Conservation (phyloP, 92 coral and sea anemone genomes). For the Porites evermanni region DNA sequence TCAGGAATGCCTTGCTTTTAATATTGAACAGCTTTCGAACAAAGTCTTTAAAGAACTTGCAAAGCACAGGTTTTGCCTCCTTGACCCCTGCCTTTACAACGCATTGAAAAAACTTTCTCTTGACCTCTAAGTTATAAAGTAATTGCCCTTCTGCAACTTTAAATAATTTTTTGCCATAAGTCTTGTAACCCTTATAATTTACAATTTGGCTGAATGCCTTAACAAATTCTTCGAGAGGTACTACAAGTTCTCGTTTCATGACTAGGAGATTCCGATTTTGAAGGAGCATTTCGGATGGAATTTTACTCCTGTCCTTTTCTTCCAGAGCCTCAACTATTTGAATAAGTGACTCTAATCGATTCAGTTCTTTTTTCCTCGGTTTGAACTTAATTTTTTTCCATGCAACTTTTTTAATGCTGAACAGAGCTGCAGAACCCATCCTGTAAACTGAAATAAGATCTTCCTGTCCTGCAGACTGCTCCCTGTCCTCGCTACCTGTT, state of each 20-base stretch:
- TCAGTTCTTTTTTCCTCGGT: conserved; percentile 18
- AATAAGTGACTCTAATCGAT: not conserved
- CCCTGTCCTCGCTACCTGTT: too few species aligned
- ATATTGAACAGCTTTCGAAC: conserved; percentile 27
- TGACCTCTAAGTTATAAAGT: conserved; percentile 7
- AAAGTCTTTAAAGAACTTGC: conserved; percentile 28
- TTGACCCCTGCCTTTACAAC: conserved; percentile 1
- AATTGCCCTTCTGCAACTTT: conserved; percentile 29
- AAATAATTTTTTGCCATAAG: conserved; percentile 17
- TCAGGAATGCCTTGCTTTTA: conserved; percentile 38
- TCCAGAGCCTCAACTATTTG: conserved; percentile 34
- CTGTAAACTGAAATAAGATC: not conserved
- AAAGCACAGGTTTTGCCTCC: conserved; percentile 18
- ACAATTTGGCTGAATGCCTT: conserved; percentile 19
- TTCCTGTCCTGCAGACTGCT: not conserved
- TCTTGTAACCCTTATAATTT: conserved; percentile 5
- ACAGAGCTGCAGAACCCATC: conserved; percentile 25
- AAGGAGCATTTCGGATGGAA: not conserved
- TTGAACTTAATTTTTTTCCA: conserved; percentile 30
- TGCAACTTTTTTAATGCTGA: not conserved
- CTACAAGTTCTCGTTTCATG: conserved; percentile 9
- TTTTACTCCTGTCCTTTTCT: conserved; percentile 18
- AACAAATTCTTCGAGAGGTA: conserved; percentile 2
- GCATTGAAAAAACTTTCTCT: not conserved
- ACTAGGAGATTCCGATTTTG: conserved; percentile 36